Evolutionary conservation across 2,797 vertebrate species (phyloP).

Genomic region (Siniperca undulata): DNA sequence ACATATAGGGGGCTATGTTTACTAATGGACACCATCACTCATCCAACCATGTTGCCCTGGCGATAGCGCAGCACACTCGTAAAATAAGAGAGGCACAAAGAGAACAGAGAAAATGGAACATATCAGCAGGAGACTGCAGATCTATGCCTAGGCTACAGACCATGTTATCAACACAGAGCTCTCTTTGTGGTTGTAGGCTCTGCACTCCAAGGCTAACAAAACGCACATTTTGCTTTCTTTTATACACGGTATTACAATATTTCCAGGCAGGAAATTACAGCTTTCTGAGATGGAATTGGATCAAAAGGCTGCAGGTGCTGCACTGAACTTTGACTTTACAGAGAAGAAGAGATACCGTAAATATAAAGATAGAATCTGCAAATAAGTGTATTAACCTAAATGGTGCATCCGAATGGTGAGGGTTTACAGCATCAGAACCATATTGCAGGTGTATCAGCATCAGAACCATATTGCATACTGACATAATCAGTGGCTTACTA

Average conservation of each 20-base stretch:
- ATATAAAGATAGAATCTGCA: constrained; percentile 18
- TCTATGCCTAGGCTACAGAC: constrained; percentile 68
- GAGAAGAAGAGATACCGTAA: constrained; percentile 24
- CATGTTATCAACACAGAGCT: constrained; percentile 64
- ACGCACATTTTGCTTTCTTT: constrained; percentile 57
- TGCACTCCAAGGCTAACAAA: constrained; percentile 63
- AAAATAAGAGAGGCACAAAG: constrained; percentile 77
- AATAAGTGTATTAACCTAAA: constrained; percentile 47
- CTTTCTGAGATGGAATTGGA: constrained; percentile 58
- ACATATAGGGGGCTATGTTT: constrained; percentile 82
- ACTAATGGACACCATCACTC: constrained; percentile 85
- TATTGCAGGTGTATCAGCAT: constrained; percentile 13
- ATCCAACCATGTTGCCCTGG: constrained; percentile 80
- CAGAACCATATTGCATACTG: constrained; percentile 18
- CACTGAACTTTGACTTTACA: constrained; percentile 45
- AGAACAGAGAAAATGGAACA: constrained; percentile 76
- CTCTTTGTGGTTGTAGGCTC: constrained; percentile 55
- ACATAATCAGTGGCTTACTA: constrained; percentile 22
- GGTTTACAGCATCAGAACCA: constrained; percentile 29
- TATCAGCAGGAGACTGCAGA: constrained; percentile 77
- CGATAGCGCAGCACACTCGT: constrained; percentile 72
- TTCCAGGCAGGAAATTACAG: constrained; percentile 54
- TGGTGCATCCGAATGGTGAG: constrained; percentile 5
- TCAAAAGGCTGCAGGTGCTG: constrained; percentile 44
- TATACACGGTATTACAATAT: constrained; percentile 40